Evolutionary conservation across 2,888 invertebrate species (phyloP).

Genomic region (Thymelicus acteon): DNA sequence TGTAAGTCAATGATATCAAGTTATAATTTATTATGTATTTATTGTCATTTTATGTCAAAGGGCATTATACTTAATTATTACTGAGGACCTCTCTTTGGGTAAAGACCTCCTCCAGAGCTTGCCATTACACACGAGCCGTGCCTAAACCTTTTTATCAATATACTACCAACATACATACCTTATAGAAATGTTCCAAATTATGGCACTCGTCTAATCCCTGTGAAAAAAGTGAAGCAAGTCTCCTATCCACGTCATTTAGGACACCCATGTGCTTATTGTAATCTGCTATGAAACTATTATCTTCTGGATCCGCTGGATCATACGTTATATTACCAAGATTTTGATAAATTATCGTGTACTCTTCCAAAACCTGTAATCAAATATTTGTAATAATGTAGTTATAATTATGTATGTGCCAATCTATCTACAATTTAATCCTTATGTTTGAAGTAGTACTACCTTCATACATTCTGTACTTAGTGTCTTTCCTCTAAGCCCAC

Average conservation of each 20-base stretch:
- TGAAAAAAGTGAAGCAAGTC: slow-evolving; percentile 91
- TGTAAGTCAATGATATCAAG: too few species aligned
- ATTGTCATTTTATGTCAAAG: too few species aligned
- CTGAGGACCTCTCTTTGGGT: too few species aligned
- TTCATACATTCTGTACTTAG: slow-evolving; percentile 81
- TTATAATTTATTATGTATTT: too few species aligned
- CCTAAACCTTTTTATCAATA: neutral
- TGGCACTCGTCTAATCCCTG: slow-evolving; percentile 92
- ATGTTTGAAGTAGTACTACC: slow-evolving; percentile 49
- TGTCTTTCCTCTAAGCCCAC: slow-evolving; percentile 87
- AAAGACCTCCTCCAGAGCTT: too few species aligned
- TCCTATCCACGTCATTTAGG: slow-evolving; percentile 89
- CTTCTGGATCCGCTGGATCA: slow-evolving; percentile 90
- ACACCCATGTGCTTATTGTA: slow-evolving; percentile 85
- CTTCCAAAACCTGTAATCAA: slow-evolving; percentile 63
- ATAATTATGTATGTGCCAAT: too few species aligned
- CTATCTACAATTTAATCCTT: neutral
- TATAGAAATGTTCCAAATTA: slow-evolving; percentile 74
- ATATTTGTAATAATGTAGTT: too few species aligned
- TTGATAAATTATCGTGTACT: slow-evolving; percentile 64
- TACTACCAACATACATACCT: slow-evolving; percentile 53
- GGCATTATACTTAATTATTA: too few species aligned
- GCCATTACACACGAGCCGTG: too few species aligned
- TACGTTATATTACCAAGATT: slow-evolving; percentile 86
- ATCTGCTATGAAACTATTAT: slow-evolving; percentile 87